Percentiles rank a stretch among this genome's conserved stretches.
These are phyloP conservation scores for Acropternis orthonyx DNA, from an alignment of 2,797 vertebrate genomes.

Conservation along the genomic window DNA sequence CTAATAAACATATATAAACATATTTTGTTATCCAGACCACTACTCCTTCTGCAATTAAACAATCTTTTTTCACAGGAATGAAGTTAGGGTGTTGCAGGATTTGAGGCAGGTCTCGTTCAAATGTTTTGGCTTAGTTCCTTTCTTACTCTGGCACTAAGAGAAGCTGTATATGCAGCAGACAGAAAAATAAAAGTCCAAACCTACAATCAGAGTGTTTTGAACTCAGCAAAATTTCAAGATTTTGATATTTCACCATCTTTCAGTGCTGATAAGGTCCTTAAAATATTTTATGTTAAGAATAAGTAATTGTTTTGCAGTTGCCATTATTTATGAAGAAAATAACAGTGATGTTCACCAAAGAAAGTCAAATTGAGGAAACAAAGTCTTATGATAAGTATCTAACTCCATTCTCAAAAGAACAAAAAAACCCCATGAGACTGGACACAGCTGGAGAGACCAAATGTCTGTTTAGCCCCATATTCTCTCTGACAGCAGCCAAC, in stretches of 20 bases:
- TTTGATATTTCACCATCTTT: background rate
- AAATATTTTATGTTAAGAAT: background rate
- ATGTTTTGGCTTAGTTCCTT: background rate
- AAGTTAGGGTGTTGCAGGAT: background rate
- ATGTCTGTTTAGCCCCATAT: background rate
- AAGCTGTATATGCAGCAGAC: background rate
- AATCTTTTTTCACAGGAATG: background rate
- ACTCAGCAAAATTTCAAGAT: background rate
- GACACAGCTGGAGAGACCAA: background rate
- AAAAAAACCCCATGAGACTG: background rate
- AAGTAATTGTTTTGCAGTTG: background rate
- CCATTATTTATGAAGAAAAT: background rate
- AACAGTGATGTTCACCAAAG: background rate
- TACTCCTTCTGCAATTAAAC: background rate
- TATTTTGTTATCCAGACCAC: background rate
- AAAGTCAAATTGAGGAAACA: background rate
- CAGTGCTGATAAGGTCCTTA: background rate
- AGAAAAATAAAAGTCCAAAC: background rate
- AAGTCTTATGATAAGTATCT: background rate
- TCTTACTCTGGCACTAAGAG: background rate
- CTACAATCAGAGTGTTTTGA: background rate
- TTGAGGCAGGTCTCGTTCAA: background rate
- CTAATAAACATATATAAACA: background rate
- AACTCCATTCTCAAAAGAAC: slow-evolving; percentile 2
- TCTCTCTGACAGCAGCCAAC: background rate